Percentiles rank a stretch among this genome's conserved stretches.
Evolutionary conservation across 2,888 invertebrate genomes (phyloP).

Genomic region (Dicycla oo): DNA sequence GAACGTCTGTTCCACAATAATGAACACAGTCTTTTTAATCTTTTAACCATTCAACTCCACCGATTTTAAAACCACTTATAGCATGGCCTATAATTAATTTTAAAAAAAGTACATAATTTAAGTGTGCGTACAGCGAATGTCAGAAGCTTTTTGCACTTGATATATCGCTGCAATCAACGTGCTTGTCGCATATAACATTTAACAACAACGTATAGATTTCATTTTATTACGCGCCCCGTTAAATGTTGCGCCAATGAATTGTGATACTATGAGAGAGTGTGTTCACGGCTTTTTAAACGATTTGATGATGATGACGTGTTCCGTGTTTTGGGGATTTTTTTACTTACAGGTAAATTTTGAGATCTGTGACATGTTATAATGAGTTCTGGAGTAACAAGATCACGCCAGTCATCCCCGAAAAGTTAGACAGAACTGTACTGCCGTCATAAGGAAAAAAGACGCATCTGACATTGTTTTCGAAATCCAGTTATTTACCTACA

Average conservation of each 20-base stretch:
- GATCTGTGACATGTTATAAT: not conserved
- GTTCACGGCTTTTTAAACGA: constrained; percentile 40
- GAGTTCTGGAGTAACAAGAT: not conserved
- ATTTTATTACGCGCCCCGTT: constrained; percentile 77
- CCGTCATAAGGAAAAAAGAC: too few relatives aligned
- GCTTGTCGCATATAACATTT: constrained; percentile 68
- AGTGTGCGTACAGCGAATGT: constrained; percentile 50
- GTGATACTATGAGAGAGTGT: constrained; percentile 48
- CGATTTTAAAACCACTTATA: too few relatives aligned
- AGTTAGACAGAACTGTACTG: not conserved
- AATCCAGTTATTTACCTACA: too few relatives aligned
- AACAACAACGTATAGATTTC: constrained; percentile 76
- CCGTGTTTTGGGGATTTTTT: not conserved
- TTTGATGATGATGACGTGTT: constrained; percentile 11
- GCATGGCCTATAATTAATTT: constrained; percentile 37
- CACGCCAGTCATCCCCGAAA: too few relatives aligned
- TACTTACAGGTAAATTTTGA: not conserved
- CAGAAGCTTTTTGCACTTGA: constrained; percentile 68
- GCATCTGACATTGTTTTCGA: too few relatives aligned
- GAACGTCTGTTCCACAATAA: not conserved
- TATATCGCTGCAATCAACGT: constrained; percentile 79
- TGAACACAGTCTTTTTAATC: constrained; percentile 18
- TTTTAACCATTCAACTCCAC: constrained; percentile 23
- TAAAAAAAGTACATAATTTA: constrained; percentile 48
- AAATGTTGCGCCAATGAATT: constrained; percentile 67